Evolutionary conservation across 2,113 vertebrate species (phyloP), one percentile per base, ranked within the genome.

Genomic region (Trematomus loennbergii): DNA sequence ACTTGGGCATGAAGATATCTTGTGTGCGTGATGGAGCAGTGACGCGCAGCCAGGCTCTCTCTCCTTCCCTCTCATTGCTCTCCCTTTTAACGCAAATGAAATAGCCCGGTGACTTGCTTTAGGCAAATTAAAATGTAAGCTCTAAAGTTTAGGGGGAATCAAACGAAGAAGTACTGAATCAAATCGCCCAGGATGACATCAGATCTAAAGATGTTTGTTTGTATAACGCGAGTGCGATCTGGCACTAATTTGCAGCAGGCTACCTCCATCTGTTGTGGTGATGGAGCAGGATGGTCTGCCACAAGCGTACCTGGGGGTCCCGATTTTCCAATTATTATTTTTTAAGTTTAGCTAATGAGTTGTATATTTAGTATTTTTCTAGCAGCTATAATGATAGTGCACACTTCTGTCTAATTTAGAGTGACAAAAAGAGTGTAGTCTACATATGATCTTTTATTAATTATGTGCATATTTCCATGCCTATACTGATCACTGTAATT

Each of bases 1-100:
- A 93, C 92, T 92, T 88, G 67, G 46, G 57, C 54, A 87, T 81
- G 66, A 84, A 87, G 79, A 88, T 79, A 63, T 87, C 57, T 58
- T 72, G 75, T 84, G 83, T 85, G 88, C 73, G 72, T 87, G 85
- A 86, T 89, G 68, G 84, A 82, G 79, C 81, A 67, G 57, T 78
- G 83, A 90, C 83, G 82, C 79, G 87, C 79, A 29, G 36, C 64
- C 36, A 40, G 36, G 36, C 36, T 15, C 29, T 9, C 48, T 67
- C 69, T n/a, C 45, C 43, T 53, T 53, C 65, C 50, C 63, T 29
- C n/a, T 22, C 2, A 12, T 59, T 9, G n/a, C 75, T 72, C 49
- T 79, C 43, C n/a, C 18, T 12, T 8, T 2, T n/a, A 70, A 55
- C 6, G 36, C 55, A 53, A 48, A 71, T 49, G 43, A 84, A 80